Percentiles rank a stretch among this genome's conserved stretches.
phyloP scores from a whole-genome alignment of 2,888 invertebrate species.

The Mythimna impura region DNA sequence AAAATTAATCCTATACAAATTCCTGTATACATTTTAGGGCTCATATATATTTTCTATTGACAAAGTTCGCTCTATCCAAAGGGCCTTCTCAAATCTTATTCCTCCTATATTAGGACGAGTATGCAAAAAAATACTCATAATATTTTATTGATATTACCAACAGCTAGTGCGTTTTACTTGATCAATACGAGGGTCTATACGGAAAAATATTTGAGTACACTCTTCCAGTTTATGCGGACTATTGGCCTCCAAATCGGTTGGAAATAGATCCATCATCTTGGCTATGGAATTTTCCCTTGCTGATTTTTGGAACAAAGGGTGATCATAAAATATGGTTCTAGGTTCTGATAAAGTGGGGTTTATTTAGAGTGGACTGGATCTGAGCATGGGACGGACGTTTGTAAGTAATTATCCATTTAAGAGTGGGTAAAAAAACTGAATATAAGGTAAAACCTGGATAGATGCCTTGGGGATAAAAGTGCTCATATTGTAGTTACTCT shows the following conservation, averaged over 20 bases:
- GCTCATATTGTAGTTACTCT: too few species aligned
- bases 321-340: constrained; percentile 9
- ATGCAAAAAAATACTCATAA: constrained; percentile 69
- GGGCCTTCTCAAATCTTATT: constrained; percentile 54
- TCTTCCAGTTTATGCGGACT: constrained; percentile 48
- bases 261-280: constrained; percentile 43
- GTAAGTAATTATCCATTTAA: background rate
- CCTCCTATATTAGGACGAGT: constrained; percentile 49
- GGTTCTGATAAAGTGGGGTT: background rate
- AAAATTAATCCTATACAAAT: constrained; percentile 1
- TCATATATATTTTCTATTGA: constrained; percentile 34
- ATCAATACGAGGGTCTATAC: constrained; percentile 45
- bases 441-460: too few species aligned
- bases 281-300: constrained; percentile 12
- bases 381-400: background rate
- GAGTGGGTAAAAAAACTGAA: background rate
- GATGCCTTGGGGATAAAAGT: too few species aligned
- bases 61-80: constrained; percentile 31
- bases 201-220: constrained; percentile 32
- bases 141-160: constrained; percentile 72
- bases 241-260: constrained; percentile 34
- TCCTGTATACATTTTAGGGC: background rate
- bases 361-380: background rate
- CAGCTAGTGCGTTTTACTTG: constrained; percentile 53
- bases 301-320: constrained; percentile 29